Conservation (phyloP, 2,113 vertebrate genomes). For the Myotis lucifugus region DNA sequence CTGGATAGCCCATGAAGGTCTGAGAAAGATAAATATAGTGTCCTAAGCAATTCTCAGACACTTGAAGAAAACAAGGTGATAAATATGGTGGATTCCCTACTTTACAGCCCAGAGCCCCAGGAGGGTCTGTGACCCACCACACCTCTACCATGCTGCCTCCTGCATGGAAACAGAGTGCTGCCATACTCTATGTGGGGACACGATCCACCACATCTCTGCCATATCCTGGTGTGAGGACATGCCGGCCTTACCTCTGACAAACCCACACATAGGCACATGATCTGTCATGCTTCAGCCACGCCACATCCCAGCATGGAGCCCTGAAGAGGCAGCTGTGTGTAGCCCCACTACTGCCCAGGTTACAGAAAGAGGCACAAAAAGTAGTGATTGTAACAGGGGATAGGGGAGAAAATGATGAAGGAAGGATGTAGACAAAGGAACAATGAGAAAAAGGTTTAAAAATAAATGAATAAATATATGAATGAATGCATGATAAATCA, state of each 20-base stretch:
- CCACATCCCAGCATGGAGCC: not conserved
- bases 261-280: not conserved
- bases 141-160: no score
- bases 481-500: not conserved
- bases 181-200: not conserved
- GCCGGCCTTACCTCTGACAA: not conserved
- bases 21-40: not conserved
- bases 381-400: not conserved
- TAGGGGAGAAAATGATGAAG: not conserved
- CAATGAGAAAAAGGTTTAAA: not conserved
- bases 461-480: not conserved
- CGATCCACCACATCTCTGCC: fast-evolving
- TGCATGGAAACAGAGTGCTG: fast-evolving
- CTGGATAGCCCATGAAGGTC: not conserved
- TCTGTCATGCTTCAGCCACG: not conserved
- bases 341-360: not conserved
- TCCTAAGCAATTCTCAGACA: not conserved
- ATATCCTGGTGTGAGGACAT: not conserved
- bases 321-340: not conserved
- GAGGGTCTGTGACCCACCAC: not conserved
- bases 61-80: not conserved
- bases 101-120: not conserved
- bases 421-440: not conserved
- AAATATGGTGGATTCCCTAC: not conserved
- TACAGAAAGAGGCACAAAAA: not conserved